phyloP scores from a whole-genome alignment of 1,140 invertebrate species.

The Drosophila nigromelanica region DNA sequence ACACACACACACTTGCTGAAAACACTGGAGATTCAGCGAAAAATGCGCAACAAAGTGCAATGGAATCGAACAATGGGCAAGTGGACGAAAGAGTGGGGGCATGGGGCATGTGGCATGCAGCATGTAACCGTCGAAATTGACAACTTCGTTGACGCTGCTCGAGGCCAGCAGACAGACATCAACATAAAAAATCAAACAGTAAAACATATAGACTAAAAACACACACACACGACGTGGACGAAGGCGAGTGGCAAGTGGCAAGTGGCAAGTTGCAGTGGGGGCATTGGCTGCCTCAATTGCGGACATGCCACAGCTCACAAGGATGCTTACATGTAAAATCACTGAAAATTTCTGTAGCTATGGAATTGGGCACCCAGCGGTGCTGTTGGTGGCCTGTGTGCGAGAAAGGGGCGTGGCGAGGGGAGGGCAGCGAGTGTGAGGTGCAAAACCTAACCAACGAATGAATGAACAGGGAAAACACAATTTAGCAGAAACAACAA shows the following conservation, averaged over 20 bases:
- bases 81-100: conserved; percentile 34
- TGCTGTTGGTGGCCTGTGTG: not conserved
- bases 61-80: conserved; percentile 77
- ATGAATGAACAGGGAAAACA: conserved; percentile 82
- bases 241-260: conserved; percentile 17
- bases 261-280: not conserved
- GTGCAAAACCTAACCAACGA: conserved; percentile 56
- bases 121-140: conserved; percentile 75
- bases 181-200: conserved; percentile 17
- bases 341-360: conserved; percentile 70
- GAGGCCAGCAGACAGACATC: conserved; percentile 17
- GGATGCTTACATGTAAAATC: conserved; percentile 82
- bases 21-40: conserved; percentile 40
- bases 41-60: conserved; percentile 76
- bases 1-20: conserved; percentile 10
- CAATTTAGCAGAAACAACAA: conserved; percentile 81
- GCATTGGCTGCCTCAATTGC: conserved; percentile 67
- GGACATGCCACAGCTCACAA: conserved; percentile 79
- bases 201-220: conserved; percentile 27
- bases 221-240: conserved; percentile 6
- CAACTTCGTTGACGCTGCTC: conserved; percentile 74
- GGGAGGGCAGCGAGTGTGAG: conserved; percentile 17
- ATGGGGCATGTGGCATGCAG: conserved; percentile 29
- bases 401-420: not conserved
- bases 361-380: conserved; percentile 8